Conservation (phyloP, 1,140 invertebrate genomes). For the Limonius californicus region DNA sequence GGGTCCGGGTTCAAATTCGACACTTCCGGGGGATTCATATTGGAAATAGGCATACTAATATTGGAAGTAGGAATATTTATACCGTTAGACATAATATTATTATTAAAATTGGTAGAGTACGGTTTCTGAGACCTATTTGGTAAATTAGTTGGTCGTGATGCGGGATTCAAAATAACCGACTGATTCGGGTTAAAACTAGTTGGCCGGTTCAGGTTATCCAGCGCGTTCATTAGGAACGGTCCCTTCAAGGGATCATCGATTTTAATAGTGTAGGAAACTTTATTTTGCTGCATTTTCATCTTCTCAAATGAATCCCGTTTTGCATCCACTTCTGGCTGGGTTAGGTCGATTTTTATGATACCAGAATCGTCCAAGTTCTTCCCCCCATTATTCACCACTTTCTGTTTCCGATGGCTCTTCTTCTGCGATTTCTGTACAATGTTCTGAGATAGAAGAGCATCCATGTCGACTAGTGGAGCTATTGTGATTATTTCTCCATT, state of each 20-base stretch:
- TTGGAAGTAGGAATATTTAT: no score
- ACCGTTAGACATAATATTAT: no score
- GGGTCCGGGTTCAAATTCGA: background rate
- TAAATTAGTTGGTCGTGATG: background rate
- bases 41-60: no score
- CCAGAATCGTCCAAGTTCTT: conserved; percentile 25
- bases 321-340: conserved; percentile 23
- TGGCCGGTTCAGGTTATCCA: background rate
- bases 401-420: background rate
- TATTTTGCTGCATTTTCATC: background rate
- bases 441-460: conserved; percentile 27
- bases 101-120: no score
- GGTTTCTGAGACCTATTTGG: background rate
- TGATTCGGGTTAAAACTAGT: background rate
- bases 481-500: conserved; percentile 42
- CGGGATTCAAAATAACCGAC: background rate
- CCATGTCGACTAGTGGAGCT: conserved; percentile 35
- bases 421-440: conserved; percentile 24
- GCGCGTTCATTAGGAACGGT: background rate
- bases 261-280: background rate
- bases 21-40: no score
- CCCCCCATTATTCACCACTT: background rate
- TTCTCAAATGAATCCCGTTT: background rate
- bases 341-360: conserved; percentile 37
- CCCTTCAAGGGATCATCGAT: background rate